A percentile compares a stretch with the other conserved stretches of the same genome.
Evolutionary conservation across 2,113 vertebrate species (phyloP).

Genomic region (Desmodus rotundus): DNA sequence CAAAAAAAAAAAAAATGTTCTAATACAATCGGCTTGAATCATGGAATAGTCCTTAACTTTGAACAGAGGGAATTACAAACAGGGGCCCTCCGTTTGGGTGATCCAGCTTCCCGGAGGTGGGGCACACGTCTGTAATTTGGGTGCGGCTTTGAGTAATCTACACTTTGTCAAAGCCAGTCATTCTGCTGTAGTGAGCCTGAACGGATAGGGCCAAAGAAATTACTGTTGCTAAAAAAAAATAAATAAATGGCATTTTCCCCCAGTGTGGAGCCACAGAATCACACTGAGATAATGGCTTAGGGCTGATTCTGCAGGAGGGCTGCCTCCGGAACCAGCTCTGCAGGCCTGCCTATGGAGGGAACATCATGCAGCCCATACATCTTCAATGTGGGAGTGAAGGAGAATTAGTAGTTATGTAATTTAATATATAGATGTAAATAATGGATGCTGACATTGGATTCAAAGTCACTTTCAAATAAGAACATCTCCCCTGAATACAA

Average conservation of each 20-base stretch:
- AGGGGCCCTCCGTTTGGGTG: not conserved
- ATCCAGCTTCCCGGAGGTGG: not conserved
- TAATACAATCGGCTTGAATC: not conserved
- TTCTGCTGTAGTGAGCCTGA: not conserved
- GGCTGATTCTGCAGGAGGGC: not conserved
- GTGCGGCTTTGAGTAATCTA: slow-evolving; percentile 5
- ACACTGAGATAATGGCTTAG: not conserved
- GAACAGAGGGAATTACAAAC: not conserved
- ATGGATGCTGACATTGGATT: not conserved
- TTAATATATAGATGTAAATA: not conserved
- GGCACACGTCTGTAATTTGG: not conserved
- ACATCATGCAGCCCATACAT: not conserved
- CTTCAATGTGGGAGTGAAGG: not conserved
- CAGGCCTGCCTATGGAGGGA: not conserved
- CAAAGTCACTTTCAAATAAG: not conserved
- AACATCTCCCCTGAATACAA: not conserved
- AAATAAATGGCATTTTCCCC: not conserved
- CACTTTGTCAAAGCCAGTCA: not conserved
- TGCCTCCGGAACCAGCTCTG: not conserved
- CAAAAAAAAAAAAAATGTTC: not conserved
- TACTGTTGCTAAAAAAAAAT: not conserved
- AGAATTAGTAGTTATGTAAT: not conserved
- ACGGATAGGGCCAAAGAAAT: not conserved
- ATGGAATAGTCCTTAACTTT: not conserved
- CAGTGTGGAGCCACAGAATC: not conserved